Base-by-base conservation (phyloP, 2,113 vertebrate species). In the Microcebus tavaratra region DNA sequence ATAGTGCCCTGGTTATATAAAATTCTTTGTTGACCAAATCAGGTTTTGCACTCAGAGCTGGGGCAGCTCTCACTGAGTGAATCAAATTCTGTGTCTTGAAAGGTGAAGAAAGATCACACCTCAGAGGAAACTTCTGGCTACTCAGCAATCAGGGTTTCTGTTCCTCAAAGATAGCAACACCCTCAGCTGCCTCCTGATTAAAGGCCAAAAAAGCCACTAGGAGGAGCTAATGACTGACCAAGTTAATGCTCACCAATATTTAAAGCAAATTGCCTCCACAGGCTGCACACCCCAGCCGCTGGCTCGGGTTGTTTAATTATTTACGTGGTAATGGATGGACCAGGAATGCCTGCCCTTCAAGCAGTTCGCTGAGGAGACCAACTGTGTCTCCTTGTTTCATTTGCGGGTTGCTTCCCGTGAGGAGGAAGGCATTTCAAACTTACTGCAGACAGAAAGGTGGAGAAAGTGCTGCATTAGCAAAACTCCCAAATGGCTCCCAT, bases 211-310 rank as follows among this genome's bases (percentile, higher is more conserved):
- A 50, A 93, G 65, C 97, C 98, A 94, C 98, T 95, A 97, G 97
- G 98, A 98, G 98, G 96, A 97, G 97, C 97, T 96, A 85, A 98
- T 68, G 97, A 97, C 97, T 97, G 98, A 93, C 76, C 39, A 4
- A 83, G 89, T 61, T 25, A 36, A 17, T 7, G 13, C 70, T 96
- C 84, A 55, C 95, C 36, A 36, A 36, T 95, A 50, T 73, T 88
- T 79, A 90, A 87, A 94, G 90, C 88, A 84, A 92, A 90, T 88
- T 83, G 79, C 94, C 86, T 96, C 50, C 65, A 39, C 91, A 87
- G 85, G 79, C 67, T 50, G 79, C 72, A 90, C 81, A 83, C 12
- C 91, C 55, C 65, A 2, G 83, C 87, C 82, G 81, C 75, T 55
- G 80, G 27, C 87, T 96, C 39, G 2, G 84, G 48, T 53, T 94